Evolutionary conservation across 2,113 vertebrate genomes (phyloP).

Genomic region (Sterrhoptilus dennistouni): DNA sequence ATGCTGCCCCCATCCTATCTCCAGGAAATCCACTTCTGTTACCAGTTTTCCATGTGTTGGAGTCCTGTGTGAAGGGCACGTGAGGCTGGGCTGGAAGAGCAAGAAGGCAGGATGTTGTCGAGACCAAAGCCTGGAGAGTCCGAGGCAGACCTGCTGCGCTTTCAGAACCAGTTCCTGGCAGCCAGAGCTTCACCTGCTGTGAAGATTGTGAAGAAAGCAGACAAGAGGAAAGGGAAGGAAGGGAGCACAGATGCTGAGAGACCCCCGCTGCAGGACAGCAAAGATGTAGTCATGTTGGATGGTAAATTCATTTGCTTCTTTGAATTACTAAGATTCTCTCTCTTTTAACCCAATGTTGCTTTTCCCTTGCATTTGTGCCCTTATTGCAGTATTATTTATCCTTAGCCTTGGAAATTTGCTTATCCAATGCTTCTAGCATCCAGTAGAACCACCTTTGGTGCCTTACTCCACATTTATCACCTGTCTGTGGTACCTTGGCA

Average conservation of each 20-base stretch:
- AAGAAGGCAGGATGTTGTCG: slow-evolving; percentile 78
- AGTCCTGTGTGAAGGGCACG: not conserved
- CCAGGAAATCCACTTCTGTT: not conserved
- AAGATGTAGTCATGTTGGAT: slow-evolving; percentile 87
- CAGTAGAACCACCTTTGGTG: not conserved
- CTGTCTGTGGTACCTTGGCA: not conserved
- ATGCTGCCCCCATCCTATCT: not conserved
- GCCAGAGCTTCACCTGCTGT: slow-evolving; percentile 80
- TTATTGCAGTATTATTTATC: not conserved
- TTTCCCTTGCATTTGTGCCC: not conserved
- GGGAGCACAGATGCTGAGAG: not conserved
- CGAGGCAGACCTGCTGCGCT: slow-evolving; percentile 87
- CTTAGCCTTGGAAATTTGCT: not conserved
- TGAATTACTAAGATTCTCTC: not conserved
- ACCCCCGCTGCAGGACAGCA: slow-evolving; percentile 2
- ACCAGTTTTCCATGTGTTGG: not conserved
- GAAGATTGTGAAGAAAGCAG: slow-evolving; percentile 82
- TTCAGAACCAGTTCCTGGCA: slow-evolving; percentile 87
- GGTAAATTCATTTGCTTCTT: slow-evolving; percentile 68
- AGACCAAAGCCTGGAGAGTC: slow-evolving; percentile 91
- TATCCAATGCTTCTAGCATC: not conserved
- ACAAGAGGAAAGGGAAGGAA: slow-evolving; percentile 79
- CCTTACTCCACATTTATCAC: not conserved
- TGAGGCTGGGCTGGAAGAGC: not conserved
- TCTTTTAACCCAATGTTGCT: not conserved